phyloP scores from a whole-genome alignment of 2,797 vertebrate genomes.

The Pampus argenteus region DNA sequence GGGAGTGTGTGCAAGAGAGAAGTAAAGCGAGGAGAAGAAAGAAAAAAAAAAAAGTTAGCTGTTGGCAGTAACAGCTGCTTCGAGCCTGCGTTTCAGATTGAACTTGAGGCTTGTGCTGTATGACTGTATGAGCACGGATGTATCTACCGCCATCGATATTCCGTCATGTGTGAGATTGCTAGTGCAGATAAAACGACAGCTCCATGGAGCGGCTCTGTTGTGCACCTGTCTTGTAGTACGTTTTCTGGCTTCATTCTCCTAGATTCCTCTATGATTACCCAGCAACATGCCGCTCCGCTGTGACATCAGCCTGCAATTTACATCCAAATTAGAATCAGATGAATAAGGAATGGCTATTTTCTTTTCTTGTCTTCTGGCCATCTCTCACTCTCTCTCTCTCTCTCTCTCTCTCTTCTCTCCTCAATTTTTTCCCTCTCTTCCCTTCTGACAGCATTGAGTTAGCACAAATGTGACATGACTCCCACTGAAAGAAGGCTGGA shows the following conservation, averaged over 20 bases:
- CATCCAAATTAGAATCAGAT: conserved; percentile 81
- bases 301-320: conserved; percentile 71
- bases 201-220: conserved; percentile 55
- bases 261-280: conserved; percentile 75
- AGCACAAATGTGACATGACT: conserved; percentile 59
- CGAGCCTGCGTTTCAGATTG: conserved; percentile 20
- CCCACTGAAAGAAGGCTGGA: conserved; percentile 54
- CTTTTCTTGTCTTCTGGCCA: conserved; percentile 48
- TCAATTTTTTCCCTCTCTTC: background rate
- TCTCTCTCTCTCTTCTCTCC: conserved; percentile 8
- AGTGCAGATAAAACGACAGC: conserved; percentile 56
- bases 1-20: conserved; percentile 34
- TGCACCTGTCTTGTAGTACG: conserved; percentile 78
- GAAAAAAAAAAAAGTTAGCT: conserved; percentile 30
- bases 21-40: conserved; percentile 25
- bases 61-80: conserved; percentile 62
- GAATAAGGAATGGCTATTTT: conserved; percentile 57
- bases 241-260: conserved; percentile 53
- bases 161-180: conserved; percentile 46
- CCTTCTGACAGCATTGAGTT: conserved; percentile 37
- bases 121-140: conserved; percentile 22
- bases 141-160: conserved; percentile 27
- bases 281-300: conserved; percentile 63
- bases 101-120: conserved; percentile 36
- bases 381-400: conserved; percentile 30